phyloP scores from a whole-genome alignment of 92 coral and sea anemone genomes.

The Porites lobata region DNA sequence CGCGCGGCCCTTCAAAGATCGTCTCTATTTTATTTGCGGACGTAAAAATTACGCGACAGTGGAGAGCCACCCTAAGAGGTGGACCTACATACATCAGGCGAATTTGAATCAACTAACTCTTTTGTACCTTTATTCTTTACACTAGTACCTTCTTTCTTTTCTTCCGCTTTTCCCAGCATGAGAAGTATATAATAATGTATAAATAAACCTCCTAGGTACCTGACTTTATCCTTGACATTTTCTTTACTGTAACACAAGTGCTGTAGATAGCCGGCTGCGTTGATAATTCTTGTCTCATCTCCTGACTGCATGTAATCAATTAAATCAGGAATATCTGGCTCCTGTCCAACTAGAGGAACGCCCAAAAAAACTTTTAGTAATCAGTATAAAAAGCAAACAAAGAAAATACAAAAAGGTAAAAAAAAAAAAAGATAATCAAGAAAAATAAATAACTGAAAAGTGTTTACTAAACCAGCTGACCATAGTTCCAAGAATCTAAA shows the following conservation, averaged over 20 bases:
- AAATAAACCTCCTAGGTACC: slow-evolving; percentile 52
- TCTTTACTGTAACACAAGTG: slow-evolving; percentile 95
- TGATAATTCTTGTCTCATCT: slow-evolving; percentile 80
- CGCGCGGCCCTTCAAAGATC: no score
- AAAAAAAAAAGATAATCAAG: not conserved
- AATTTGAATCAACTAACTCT: not conserved
- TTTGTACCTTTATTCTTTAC: not conserved
- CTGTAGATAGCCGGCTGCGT: slow-evolving; percentile 94
- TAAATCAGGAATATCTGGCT: slow-evolving; percentile 95
- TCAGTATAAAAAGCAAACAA: not conserved
- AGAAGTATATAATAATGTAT: no score
- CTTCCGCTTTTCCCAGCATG: not conserved
- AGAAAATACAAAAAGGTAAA: not conserved
- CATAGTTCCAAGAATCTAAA: slow-evolving; percentile 84
- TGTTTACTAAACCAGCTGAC: slow-evolving; percentile 76
- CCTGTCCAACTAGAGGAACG: slow-evolving; percentile 78
- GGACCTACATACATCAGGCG: no score
- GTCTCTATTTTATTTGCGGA: no score
- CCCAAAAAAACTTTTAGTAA: not conserved
- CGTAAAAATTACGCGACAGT: no score
- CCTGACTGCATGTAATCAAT: slow-evolving; percentile 92
- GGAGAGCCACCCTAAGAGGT: no score
- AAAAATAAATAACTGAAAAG: not conserved
- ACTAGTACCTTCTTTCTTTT: not conserved
- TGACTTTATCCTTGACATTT: slow-evolving; percentile 90